Evolutionary conservation across 2,888 invertebrate species (phyloP), one percentile per base, ranked within the genome.

Genomic region (Eilema griseolum): DNA sequence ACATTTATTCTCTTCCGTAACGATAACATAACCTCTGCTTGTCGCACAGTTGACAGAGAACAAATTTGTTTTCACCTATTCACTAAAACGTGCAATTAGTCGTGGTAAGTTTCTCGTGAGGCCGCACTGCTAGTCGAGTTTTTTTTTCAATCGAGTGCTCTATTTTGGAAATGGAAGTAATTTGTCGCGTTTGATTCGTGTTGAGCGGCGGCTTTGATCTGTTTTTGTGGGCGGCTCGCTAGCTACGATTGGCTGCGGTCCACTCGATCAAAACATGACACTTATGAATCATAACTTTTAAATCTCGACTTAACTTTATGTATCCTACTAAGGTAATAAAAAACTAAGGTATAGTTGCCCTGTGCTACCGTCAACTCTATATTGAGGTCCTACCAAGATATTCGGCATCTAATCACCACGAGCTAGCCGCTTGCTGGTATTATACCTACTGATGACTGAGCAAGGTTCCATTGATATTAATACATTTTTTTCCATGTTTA

Each of bases 131-230:
- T 80, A 75, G 81, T 41, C 59, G 67, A 77, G 86, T 84, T 86
- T 86, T 90, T n/a, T 69, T 90, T 91, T 88, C 80, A 87, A 88
- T 76, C 88, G 86, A 89, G 90, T 90, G 90, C 88, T 90, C 88
- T 89, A 90, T 91, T 93, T 92, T 88, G 87, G 88, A 89, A 93
- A 91, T 90, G 86, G 90, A 90, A 87, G 87, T 91, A 91, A 94
- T 95, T 95, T 94, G 94, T 93, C 92, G 93, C 93, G 86, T 89
- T 84, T 86, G 90, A 88, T 90, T 87, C 88, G 90, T 88, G 88
- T 86, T 85, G 83, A 72, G 92, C 93, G 93, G 93, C 84, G 70
- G 79, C 93, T 95, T 95, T 94, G 94, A 94, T 88, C 79, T 84
- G 87, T 93, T 94, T 94, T 95, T 92, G 89, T 92, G 89, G 91